Base-by-base conservation (phyloP, 1,140 invertebrate genomes). In the Ptiloglossa arizonensis region DNA sequence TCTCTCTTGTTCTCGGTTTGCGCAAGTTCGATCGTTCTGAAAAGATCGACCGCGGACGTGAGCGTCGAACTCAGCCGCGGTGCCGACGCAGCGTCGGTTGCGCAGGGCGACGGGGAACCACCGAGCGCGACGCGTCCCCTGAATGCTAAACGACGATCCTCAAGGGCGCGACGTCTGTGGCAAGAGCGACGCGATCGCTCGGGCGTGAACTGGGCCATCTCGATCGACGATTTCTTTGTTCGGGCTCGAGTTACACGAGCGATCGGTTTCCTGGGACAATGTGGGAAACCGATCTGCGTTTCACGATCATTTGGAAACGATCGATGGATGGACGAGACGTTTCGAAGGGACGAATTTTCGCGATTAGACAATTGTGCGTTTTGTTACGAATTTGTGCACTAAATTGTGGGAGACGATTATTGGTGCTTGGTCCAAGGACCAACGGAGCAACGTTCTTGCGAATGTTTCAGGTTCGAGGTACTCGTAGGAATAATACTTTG, bases 11-110 rank as follows among this genome's bases (percentile, higher is more conserved):
- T 59, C 38, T 60, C 50, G 56, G 54, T 41, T 82, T 80, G 80
- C 71, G 80, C 38, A 82, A 82, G 59, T 50, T 50, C 82, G 82
- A 89, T 88, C 86, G 86, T 89, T 88, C 83, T 76, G 63, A 86
- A 82, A 87, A 86, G 81, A 88, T 88, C 84, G 81, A 19, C n/a
- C 59, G 59, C 59, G 63, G 56, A 77, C 86, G 83, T 52, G 64
- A 56, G 32, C 57, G 5, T n/a, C 35, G 32, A 17, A 38, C 57
- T n/a, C n/a, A n/a, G 57, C 38, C 57, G 32, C 57, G 57, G 9
- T 35, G 57, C 32, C 57, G 56, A n/a, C 29, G 29, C 15, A 3
- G 32, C 32, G 3, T 35, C 29, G 32, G 29, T 60, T 38, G 29
- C 56, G 56, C 56, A 57, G 56, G 56, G 57, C 57, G 57, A 60